phyloP scores from a whole-genome alignment of 1,140 invertebrate species.

The Pteromalus puparum region DNA sequence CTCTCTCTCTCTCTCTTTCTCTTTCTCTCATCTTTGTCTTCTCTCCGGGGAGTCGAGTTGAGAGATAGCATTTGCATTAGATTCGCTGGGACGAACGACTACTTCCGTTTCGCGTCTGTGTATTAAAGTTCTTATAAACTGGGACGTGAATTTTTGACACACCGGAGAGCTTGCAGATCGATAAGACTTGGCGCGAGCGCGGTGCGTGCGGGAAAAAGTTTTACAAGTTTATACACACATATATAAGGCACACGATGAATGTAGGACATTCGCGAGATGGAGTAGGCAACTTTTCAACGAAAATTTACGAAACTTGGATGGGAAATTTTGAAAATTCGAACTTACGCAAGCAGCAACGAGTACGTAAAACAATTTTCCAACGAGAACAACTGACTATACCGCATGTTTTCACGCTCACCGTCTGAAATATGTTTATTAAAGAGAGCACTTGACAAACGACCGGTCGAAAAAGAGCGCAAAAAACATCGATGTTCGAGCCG shows the following conservation, averaged over 20 bases:
- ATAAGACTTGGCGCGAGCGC: too few species aligned
- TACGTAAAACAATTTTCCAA: too few species aligned
- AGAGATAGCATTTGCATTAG: background rate
- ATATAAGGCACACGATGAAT: background rate
- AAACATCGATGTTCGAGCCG: background rate
- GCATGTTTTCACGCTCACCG: too few species aligned
- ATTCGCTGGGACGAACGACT: background rate
- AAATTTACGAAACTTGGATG: background rate
- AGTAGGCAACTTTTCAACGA: too few species aligned
- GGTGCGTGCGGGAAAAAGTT: background rate
- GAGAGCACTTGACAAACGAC: background rate
- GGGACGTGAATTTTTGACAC: too few species aligned
- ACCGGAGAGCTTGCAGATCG: too few species aligned
- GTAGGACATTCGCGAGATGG: too few species aligned
- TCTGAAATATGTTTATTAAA: background rate
- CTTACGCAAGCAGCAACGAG: background rate
- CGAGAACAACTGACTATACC: too few species aligned
- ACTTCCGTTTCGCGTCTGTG: background rate
- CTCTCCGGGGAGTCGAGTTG: too few species aligned
- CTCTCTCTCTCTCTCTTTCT: too few species aligned
- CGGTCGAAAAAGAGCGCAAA: background rate
- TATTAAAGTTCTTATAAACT: too few species aligned
- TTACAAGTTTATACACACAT: background rate
- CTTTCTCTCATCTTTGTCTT: background rate
- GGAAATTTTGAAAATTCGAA: background rate